Conservation (phyloP, 2,888 invertebrate genomes). For the Lepeophtheirus nordmannii region DNA sequence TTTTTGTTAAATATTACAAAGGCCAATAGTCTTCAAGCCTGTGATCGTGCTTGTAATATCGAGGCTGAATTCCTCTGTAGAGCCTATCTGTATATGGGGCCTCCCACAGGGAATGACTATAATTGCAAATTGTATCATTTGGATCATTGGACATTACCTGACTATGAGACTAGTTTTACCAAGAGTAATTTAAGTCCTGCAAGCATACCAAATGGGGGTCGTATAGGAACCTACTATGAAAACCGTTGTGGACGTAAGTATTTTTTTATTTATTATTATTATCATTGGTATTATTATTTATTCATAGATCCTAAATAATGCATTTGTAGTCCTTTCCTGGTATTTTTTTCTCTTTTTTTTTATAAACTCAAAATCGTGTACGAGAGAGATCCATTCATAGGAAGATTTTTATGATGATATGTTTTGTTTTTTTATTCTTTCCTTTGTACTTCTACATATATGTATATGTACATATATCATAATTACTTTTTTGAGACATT, state of each 20-base stretch:
- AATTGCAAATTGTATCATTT: conserved; percentile 82
- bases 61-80: conserved; percentile 84
- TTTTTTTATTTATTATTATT: neutral
- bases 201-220: conserved; percentile 55
- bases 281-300: neutral
- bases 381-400: too few relatives aligned
- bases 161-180: conserved; percentile 76
- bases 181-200: conserved; percentile 40
- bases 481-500: too few relatives aligned
- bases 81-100: conserved; percentile 45
- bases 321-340: too few relatives aligned
- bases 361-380: too few relatives aligned
- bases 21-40: conserved; percentile 74
- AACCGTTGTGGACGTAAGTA: conserved; percentile 72
- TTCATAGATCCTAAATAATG: too few relatives aligned
- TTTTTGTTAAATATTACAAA: conserved; percentile 31
- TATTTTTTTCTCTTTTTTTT: too few relatives aligned
- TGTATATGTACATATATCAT: too few relatives aligned
- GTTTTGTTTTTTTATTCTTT: too few relatives aligned
- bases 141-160: conserved; percentile 77
- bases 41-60: conserved; percentile 73
- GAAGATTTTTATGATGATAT: too few relatives aligned
- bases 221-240: conserved; percentile 75
- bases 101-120: conserved; percentile 42
- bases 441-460: too few relatives aligned